Evolutionary conservation across 2,888 invertebrate species (phyloP).

Genomic region (Poecilobothrus nobilitatus): DNA sequence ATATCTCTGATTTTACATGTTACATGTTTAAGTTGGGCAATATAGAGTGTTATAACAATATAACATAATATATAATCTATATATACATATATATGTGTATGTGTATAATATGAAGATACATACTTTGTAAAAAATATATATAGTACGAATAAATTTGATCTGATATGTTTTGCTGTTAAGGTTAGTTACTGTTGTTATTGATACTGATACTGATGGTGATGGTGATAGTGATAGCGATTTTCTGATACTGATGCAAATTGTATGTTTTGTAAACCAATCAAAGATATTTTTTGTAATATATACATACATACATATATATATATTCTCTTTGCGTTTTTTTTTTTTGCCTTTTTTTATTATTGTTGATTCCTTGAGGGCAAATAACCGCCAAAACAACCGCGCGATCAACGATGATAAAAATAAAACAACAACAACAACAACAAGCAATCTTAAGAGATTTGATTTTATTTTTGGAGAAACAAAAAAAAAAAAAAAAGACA

Average conservation of each 20-base stretch:
- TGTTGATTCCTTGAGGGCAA: neutral
- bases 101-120: too few species aligned
- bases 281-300: neutral
- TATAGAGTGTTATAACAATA: neutral
- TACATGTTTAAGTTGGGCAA: neutral
- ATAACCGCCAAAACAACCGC: neutral
- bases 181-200: too few species aligned
- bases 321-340: neutral
- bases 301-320: too few species aligned
- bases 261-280: conserved; percentile 4
- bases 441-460: neutral
- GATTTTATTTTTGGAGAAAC: neutral
- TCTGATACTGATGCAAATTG: neutral
- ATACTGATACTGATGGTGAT: too few species aligned
- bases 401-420: neutral
- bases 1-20: conserved; percentile 6
- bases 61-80: too few species aligned
- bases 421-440: too few species aligned
- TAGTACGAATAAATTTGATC: too few species aligned
- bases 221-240: too few species aligned
- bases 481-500: neutral
- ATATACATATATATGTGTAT: too few species aligned
- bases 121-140: too few species aligned
- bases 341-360: neutral
- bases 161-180: too few species aligned